These are phyloP conservation scores for Carettochelys insculpta DNA, from an alignment of 2,113 vertebrate species.

Conservation along the genomic window DNA sequence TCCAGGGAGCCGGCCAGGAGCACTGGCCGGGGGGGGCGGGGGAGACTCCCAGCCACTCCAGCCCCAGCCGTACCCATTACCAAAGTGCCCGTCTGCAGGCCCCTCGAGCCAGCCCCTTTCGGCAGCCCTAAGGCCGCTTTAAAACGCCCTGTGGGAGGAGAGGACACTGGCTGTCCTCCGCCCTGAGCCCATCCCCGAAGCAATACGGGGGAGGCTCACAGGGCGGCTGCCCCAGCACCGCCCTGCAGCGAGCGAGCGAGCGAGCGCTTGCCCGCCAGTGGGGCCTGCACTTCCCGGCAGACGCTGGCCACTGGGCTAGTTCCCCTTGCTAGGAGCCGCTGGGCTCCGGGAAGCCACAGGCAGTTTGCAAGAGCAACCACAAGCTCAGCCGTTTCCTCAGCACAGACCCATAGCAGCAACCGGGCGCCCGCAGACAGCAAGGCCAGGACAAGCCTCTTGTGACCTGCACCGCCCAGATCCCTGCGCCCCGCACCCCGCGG, in stretches of 20 bases:
- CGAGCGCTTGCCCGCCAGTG: too few species aligned
- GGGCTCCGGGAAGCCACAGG: background rate
- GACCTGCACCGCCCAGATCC: background rate
- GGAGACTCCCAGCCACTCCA: background rate
- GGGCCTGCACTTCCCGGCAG: background rate
- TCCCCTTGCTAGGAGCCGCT: background rate
- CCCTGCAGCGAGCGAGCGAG: too few species aligned
- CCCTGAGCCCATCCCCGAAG: too few species aligned
- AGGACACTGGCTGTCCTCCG: background rate
- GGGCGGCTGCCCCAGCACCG: too few species aligned
- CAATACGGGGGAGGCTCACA: too few species aligned
- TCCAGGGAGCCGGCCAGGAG: background rate
- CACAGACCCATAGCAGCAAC: constrained; percentile 2
- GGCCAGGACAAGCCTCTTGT: too few species aligned
- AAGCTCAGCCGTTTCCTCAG: fast-evolving
- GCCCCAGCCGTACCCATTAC: background rate
- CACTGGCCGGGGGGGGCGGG: background rate
- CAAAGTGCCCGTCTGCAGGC: background rate
- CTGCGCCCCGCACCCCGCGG: fast-evolving
- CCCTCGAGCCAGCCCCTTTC: background rate
- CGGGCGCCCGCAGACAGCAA: too few species aligned
- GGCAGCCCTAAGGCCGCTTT: too few species aligned
- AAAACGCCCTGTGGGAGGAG: background rate
- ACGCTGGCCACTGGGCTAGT: background rate
- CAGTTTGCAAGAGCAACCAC: constrained; percentile 1